Evolutionary conservation across 2,888 invertebrate genomes (phyloP), one percentile per base, ranked within the genome.

Genomic region (Dendrolimus houi): DNA sequence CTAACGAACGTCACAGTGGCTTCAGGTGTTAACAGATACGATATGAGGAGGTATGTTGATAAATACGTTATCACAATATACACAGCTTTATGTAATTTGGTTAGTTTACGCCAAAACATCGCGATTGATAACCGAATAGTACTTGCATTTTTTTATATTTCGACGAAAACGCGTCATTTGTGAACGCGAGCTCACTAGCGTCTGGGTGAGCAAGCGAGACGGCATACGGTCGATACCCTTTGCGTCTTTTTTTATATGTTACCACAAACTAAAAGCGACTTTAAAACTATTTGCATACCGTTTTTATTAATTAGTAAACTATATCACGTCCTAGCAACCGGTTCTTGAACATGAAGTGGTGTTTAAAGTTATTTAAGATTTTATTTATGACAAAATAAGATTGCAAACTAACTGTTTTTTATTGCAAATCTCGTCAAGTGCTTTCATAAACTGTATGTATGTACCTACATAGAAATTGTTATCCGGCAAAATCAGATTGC

Each of bases 71-170:
- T 55, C 57, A 78, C 59, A 42, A 76, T 58, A 55, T 72, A 62
- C 60, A 78, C 62, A 56, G 68, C 64, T 67, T 75, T 81, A 62
- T 76, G 75, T 52, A 76, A 58, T 70, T 72, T 79, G 58, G 75
- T 71, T 58, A 78, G 64, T 63, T 73, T 73, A 56, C 81, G 79
- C 71, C 78, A 74, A 60, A 72, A 78, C 78, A 82, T 82, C 65
- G 69, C 76, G 72, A 60, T 47, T 47, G 13, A 57, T 57, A 54
- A 54, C 55, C 65, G 60, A 61, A 64, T 61, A n/a, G n/a, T n/a
- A 65, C 66, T 55, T 62, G 63, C 63, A 60, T 65, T 66, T 63
- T 60, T 58, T 55, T 29, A 29, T 60, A 57, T 62, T 61, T 58
- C 59, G 63, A 64, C 59, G 56, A 52, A 12, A 14, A 57, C 66